Conservation (phyloP, 2,797 vertebrate genomes). For the Phrynocephalus forsythii region DNA sequence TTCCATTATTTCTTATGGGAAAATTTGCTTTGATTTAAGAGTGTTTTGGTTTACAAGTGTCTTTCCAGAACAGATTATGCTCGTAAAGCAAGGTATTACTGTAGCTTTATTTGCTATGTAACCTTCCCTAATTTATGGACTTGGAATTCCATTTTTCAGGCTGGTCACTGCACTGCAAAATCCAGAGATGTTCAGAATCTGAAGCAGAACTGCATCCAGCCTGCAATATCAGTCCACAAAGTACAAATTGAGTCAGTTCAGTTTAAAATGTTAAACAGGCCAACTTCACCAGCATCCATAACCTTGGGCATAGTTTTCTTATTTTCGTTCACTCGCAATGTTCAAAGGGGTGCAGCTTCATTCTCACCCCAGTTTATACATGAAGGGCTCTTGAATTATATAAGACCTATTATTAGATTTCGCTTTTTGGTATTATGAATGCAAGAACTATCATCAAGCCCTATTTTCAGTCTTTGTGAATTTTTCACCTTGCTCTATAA, state of each 20-base stretch:
- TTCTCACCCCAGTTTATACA: neutral
- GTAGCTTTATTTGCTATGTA: too few species aligned
- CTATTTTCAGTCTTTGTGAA: constrained; percentile 15
- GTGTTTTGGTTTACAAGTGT: too few species aligned
- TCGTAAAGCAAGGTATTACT: too few species aligned
- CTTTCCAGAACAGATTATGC: too few species aligned
- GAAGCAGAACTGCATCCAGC: neutral
- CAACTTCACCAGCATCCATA: neutral
- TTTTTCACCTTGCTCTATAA: constrained; percentile 17
- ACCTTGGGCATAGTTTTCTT: neutral
- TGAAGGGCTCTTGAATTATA: constrained; percentile 17
- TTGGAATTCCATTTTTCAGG: neutral
- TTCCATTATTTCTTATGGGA: too few species aligned
- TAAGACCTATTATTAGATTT: constrained; percentile 16
- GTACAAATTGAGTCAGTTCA: neutral
- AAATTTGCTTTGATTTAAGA: too few species aligned
- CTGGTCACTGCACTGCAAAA: neutral
- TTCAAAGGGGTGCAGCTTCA: neutral
- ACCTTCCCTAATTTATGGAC: neutral
- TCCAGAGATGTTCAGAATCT: neutral
- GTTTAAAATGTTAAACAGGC: neutral
- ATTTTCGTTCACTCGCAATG: neutral
- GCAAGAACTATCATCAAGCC: constrained; percentile 6
- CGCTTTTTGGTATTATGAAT: neutral
- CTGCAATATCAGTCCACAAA: neutral